A percentile compares a stretch with the other conserved stretches of the same genome.
phyloP scores from a whole-genome alignment of 2,797 vertebrate genomes.

The Galaxias olidus region DNA sequence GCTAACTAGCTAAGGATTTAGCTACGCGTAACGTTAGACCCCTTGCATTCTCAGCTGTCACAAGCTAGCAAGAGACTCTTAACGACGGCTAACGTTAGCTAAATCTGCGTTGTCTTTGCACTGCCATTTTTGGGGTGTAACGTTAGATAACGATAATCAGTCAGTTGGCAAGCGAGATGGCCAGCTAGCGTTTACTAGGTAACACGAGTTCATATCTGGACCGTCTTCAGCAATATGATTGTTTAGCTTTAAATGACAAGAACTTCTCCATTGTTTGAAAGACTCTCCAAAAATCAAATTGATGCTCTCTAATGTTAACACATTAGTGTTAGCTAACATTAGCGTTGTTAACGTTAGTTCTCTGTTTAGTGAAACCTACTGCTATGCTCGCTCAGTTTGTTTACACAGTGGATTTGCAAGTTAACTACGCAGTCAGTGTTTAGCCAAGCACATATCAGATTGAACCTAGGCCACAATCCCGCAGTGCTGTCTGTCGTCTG shows the following conservation, averaged over 20 bases:
- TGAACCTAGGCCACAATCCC: constrained; percentile 14
- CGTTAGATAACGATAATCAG: constrained; percentile 66
- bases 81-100: constrained; percentile 52
- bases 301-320: too few species aligned
- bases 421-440: constrained; percentile 69
- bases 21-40: too few species aligned
- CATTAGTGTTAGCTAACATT: not conserved
- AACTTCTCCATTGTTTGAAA: too few species aligned
- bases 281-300: too few species aligned
- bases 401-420: constrained; percentile 75
- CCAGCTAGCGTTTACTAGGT: constrained; percentile 42
- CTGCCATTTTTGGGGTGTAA: constrained; percentile 79
- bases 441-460: constrained; percentile 61
- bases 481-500: not conserved
- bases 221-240: too few species aligned
- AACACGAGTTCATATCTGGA: not conserved
- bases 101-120: constrained; percentile 66
- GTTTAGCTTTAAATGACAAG: too few species aligned
- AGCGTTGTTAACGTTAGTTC: not conserved
- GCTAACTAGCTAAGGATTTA: too few species aligned
- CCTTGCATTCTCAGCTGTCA: constrained; percentile 72
- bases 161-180: constrained; percentile 18
- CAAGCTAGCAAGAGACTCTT: constrained; percentile 19
- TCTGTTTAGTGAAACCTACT: not conserved
- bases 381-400: constrained; percentile 57